Conservation (phyloP, 1,140 invertebrate species). For the Leptinotarsa lineolata region DNA sequence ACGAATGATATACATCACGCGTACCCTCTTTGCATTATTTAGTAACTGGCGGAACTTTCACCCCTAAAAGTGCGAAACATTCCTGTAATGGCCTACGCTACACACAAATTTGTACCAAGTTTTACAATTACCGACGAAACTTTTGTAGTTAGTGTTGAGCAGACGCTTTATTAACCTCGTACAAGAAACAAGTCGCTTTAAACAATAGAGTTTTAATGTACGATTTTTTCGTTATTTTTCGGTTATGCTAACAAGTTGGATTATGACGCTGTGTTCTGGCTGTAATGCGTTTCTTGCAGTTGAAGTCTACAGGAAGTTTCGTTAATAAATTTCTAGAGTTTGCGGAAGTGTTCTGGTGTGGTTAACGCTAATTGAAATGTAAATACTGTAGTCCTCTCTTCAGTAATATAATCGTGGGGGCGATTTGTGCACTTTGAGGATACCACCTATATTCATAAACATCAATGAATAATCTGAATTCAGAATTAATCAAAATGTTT, state of each 20-base stretch:
- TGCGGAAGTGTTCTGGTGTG: neutral
- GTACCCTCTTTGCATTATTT: constrained; percentile 46
- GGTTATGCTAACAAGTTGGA: constrained; percentile 23
- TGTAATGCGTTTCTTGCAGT: neutral
- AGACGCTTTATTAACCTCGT: constrained; percentile 38
- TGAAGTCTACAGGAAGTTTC: neutral
- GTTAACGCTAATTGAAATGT: constrained; percentile 4
- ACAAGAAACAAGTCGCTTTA: constrained; percentile 33
- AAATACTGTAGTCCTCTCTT: neutral
- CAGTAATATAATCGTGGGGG: neutral
- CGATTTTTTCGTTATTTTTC: constrained; percentile 23
- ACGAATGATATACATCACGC: constrained; percentile 46
- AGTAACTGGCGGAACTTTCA: constrained; percentile 42
- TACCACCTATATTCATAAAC: too few relatives aligned
- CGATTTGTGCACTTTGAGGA: neutral
- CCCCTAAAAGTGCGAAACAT: constrained; percentile 49
- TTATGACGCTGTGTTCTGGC: neutral
- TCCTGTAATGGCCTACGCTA: constrained; percentile 41
- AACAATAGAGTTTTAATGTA: constrained; percentile 29
- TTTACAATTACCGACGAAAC: constrained; percentile 48
- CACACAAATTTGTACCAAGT: constrained; percentile 48
- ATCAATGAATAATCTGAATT: too few relatives aligned
- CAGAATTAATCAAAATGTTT: too few relatives aligned
- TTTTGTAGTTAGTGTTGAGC: constrained; percentile 47
- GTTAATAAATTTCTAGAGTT: constrained; percentile 18